Base-by-base conservation (phyloP, 2,113 vertebrate genomes). In the Plestiodon gilberti region DNA sequence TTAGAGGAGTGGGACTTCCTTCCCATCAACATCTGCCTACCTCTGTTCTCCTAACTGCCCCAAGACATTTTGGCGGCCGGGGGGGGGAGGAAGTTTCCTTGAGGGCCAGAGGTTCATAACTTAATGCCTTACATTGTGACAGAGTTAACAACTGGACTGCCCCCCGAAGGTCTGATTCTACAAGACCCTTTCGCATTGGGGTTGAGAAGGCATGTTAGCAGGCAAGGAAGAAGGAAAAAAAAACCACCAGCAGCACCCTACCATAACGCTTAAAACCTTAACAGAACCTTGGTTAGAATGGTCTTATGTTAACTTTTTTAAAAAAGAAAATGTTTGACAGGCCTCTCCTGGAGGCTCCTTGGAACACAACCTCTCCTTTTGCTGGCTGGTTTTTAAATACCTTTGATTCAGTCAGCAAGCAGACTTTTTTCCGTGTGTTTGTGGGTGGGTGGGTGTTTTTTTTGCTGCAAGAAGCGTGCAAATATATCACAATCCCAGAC, bases 401-500 rank as follows among this genome's bases (percentile, higher is more conserved):
- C 30, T 67, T 48, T 15, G 22, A 30, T 67, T 13, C 0, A 40
- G 73, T 25, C 79, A 43, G 30, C 89, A 81, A 55, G 1, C 18
- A 35, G 89, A 70, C 23, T 64, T 48, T 13, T 59, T 22, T 62
- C 9, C 35, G 30, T 35, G 38, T 35, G 83, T 84, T 64, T 59
- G 20, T 78, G 35, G 23, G 14, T 15, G 1, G 17, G 75, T 43
- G 62, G 67, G 30, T 52, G 22, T n/a, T 48, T 78, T 15, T 33
- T 14, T 7, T 57, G 78, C 48, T 65, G 70, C 64, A 65, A 33
- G 71, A 28, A 1, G 22, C 40, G 28, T 71, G 75, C 71, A 28
- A 40, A 70, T 22, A n/a, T 85, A 0, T 75, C 33, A 88, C 90
- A 90, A 88, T 76, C 86, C 23, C 0, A 43, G 57, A 25, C 83